A percentile compares a stretch with the other conserved stretches of the same genome.
Evolutionary conservation across 2,888 invertebrate genomes (phyloP).

Genomic region (Napeogenes inachia): DNA sequence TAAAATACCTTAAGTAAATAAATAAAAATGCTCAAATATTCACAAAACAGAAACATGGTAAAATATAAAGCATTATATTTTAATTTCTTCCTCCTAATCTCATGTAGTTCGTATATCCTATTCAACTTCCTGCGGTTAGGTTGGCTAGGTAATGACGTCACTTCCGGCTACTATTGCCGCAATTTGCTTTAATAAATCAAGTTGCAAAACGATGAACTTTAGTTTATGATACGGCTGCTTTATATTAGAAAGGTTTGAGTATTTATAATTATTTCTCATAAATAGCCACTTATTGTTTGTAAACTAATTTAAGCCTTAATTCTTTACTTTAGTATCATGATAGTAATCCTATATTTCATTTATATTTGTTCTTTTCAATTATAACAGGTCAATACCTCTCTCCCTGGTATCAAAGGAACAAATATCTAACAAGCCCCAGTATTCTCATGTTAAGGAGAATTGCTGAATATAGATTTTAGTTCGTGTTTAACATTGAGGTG

Average conservation of each 20-base stretch:
- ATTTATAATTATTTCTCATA: too few relatives aligned
- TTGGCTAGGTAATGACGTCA: constrained; percentile 47
- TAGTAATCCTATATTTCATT: not conserved
- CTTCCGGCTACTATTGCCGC: constrained; percentile 59
- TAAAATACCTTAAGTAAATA: too few relatives aligned
- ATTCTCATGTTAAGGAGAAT: constrained; percentile 18
- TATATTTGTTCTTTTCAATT: constrained; percentile 6
- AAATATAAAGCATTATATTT: not conserved
- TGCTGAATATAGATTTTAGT: constrained; percentile 23
- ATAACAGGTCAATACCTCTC: not conserved
- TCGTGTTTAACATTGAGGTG: constrained; percentile 4
- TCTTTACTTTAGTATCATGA: not conserved
- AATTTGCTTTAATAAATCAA: constrained; percentile 64
- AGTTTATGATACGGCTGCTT: constrained; percentile 15
- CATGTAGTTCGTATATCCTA: not conserved
- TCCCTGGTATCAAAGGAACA: not conserved
- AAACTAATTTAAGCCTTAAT: not conserved
- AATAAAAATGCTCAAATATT: too few relatives aligned
- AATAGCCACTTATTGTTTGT: not conserved
- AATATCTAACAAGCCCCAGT: constrained; percentile 19
- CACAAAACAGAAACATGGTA: not conserved
- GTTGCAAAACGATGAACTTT: constrained; percentile 18
- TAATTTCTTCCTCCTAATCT: not conserved
- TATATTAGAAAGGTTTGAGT: not conserved
- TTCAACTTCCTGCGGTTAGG: constrained; percentile 14